Conservation (phyloP, 2,888 invertebrate species). For the Drepana falcataria region DNA sequence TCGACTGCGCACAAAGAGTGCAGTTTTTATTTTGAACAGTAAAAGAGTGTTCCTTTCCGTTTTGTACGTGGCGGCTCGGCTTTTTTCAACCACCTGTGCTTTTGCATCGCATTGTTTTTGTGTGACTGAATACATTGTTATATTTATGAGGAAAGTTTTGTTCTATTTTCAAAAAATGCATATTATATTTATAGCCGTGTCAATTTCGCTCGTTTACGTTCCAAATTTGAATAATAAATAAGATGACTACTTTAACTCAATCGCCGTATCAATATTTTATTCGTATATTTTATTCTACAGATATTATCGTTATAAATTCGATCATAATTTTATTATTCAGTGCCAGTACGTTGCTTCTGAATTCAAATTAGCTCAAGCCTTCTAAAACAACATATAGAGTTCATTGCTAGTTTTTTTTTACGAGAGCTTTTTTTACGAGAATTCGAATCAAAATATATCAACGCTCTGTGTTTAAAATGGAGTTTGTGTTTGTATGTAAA, state of each 20-base stretch:
- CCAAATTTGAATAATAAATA: background rate
- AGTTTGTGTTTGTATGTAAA: no score
- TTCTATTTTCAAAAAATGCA: slow-evolving; percentile 13
- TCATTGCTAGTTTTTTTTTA: no score
- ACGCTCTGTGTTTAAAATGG: no score
- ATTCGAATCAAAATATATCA: no score
- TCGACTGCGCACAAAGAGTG: slow-evolving; percentile 44
- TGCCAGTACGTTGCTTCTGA: no score
- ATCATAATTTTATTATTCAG: no score
- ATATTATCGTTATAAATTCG: no score
- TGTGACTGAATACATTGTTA: slow-evolving; percentile 9
- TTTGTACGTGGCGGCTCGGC: slow-evolving; percentile 37
- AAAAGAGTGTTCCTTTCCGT: slow-evolving; percentile 55
- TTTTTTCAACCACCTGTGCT: slow-evolving; percentile 65
- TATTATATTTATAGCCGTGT: background rate
- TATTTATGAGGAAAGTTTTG: slow-evolving; percentile 11
- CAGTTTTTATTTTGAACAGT: slow-evolving; percentile 57
- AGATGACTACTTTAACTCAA: background rate
- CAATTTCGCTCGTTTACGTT: slow-evolving; percentile 1
- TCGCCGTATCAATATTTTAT: no score
- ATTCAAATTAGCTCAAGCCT: no score
- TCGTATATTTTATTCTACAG: no score
- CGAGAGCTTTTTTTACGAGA: no score
- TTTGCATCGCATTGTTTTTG: slow-evolving; percentile 31
- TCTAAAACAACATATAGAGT: no score